phyloP scores from a whole-genome alignment of 2,113 vertebrate species.

The Ahaetulla prasina region DNA sequence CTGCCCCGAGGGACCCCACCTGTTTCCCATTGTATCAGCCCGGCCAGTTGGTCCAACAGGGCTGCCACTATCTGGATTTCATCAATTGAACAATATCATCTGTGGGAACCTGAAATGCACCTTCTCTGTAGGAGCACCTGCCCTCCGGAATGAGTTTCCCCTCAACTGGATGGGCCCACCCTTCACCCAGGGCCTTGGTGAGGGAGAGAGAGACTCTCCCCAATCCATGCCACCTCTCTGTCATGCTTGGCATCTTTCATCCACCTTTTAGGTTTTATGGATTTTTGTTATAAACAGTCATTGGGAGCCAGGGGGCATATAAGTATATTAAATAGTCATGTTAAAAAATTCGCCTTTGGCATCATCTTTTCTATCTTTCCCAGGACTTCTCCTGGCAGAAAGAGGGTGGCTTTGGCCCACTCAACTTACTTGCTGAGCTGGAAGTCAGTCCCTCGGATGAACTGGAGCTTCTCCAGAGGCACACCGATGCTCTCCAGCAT shows the following conservation, averaged over 20 bases:
- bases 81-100: not conserved
- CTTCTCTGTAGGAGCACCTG: not conserved
- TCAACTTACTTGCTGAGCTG: constrained; percentile 91
- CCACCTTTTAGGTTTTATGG: not conserved
- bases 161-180: not conserved
- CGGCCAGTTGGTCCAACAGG: no score
- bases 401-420: not conserved
- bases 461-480: constrained; percentile 90
- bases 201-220: not conserved
- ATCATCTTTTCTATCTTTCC: not conserved
- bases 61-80: not conserved
- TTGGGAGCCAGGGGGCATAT: not conserved
- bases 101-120: not conserved
- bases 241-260: not conserved
- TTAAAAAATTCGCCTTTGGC: not conserved
- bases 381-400: not conserved
- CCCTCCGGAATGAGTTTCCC: not conserved
- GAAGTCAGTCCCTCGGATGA: constrained; percentile 89
- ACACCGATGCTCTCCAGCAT: constrained; percentile 95
- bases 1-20: not conserved
- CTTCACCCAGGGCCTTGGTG: not conserved
- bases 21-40: not conserved
- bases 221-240: not conserved
- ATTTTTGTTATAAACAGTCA: not conserved
- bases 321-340: not conserved